Evolutionary conservation across 2,113 vertebrate genomes (phyloP).

Genomic region (Erythrolamprus reginae): DNA sequence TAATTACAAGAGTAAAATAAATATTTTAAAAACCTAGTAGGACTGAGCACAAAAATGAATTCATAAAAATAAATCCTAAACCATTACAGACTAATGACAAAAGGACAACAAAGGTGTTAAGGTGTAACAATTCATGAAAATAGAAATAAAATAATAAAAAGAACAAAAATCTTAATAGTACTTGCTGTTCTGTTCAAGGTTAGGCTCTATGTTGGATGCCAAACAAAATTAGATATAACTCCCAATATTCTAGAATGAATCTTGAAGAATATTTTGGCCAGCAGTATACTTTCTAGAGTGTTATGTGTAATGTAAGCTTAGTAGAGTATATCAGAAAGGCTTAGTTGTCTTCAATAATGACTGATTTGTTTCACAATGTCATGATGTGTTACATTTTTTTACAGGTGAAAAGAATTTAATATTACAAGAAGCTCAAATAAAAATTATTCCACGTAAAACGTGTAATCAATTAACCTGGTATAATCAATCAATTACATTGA

Average conservation of each 20-base stretch:
- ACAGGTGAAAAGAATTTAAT: conserved; percentile 42
- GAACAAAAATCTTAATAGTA: background rate
- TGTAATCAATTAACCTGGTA: conserved; percentile 54
- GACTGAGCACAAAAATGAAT: background rate
- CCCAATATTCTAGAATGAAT: background rate
- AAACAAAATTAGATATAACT: background rate
- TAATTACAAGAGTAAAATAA: background rate
- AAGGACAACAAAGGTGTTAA: background rate
- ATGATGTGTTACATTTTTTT: conserved; percentile 14
- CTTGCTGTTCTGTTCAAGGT: background rate
- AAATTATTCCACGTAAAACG: conserved; percentile 51
- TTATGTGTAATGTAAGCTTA: background rate
- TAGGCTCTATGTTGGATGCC: background rate
- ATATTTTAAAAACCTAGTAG: background rate
- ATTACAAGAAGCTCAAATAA: conserved; percentile 63
- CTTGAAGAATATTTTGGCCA: background rate
- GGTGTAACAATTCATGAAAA: background rate
- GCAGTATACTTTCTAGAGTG: background rate
- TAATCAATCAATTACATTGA: conserved; percentile 21
- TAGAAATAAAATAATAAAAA: background rate
- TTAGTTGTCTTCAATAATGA: background rate
- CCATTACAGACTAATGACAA: background rate
- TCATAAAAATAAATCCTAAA: background rate
- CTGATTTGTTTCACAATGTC: background rate
- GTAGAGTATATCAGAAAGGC: background rate